phyloP scores from a whole-genome alignment of 2,888 invertebrate species.

The Melinopterus prodromus region DNA sequence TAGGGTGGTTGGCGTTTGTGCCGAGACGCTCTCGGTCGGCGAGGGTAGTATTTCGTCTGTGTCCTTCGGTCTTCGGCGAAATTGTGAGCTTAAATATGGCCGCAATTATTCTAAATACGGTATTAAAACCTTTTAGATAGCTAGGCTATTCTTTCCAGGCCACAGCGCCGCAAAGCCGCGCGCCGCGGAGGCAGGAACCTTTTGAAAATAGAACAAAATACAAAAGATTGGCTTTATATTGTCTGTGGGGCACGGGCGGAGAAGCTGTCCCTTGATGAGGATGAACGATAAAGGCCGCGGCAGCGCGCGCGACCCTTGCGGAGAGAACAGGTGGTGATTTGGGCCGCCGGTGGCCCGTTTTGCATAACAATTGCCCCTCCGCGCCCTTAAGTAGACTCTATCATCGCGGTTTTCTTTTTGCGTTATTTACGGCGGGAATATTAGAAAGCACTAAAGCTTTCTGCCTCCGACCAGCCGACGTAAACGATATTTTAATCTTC shows the following conservation, averaged over 20 bases:
- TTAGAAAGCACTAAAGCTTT: constrained; percentile 61
- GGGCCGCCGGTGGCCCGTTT: constrained; percentile 55
- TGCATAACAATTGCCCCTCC: constrained; percentile 60
- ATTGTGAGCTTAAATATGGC: constrained; percentile 60
- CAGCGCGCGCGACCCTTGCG: constrained; percentile 48
- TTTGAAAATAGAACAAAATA: constrained; percentile 60
- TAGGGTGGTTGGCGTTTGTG: background rate
- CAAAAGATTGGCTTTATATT: constrained; percentile 61
- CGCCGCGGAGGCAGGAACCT: constrained; percentile 41
- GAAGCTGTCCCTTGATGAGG: constrained; percentile 60
- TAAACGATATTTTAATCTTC: constrained; percentile 61
- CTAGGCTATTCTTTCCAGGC: constrained; percentile 25
- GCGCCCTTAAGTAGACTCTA: constrained; percentile 57
- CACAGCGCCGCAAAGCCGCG: constrained; percentile 53
- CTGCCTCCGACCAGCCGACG: constrained; percentile 49
- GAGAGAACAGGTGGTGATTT: constrained; percentile 60
- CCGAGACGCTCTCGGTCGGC: constrained; percentile 8
- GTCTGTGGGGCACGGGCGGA: constrained; percentile 51
- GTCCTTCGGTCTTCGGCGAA: constrained; percentile 52
- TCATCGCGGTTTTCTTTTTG: constrained; percentile 58
- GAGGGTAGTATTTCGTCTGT: constrained; percentile 27
- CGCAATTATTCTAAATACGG: constrained; percentile 63
- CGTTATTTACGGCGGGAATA: constrained; percentile 59
- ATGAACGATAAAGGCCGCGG: constrained; percentile 56
- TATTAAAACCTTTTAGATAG: constrained; percentile 50